Base-by-base conservation (phyloP, 1,140 invertebrate genomes). In the Steinernema feltiae region DNA sequence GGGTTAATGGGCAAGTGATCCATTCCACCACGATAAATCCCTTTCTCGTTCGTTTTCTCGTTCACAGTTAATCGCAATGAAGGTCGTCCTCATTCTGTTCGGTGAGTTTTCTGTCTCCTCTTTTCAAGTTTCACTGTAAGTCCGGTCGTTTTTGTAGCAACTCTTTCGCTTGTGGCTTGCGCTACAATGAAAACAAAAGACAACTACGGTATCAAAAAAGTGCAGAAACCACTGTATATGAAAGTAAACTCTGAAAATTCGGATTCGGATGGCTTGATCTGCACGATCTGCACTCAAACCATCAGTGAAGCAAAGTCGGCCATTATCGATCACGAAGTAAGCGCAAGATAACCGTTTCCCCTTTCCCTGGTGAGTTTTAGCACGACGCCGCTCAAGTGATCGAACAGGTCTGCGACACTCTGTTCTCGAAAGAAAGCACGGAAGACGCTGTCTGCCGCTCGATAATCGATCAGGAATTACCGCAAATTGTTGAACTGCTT, bases 21-120 rank as follows among this genome's bases (percentile, higher is more conserved):
- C 2, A 17, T 3, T 27, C 53, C 53, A 3, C 3, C 24, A n/a
- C 53, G 53, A 27, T 7, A 63, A 63, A 15, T 21, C 53, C 15
- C 24, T 21, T 27, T 41, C 7, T 21, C 15, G 46, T 21, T 71
- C 3, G 15, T 15, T 35, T 71, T 30, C 29, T 30, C 70, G n/a
- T 3, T 71, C 46, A 27, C 29, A 3, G 15, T 30, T 30, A 3
- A 24, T 27, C 29, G 91, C 53, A 7, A 63, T 63, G 53, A 63
- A 63, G 53, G 53, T 63, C 53, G 53, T 27, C 24, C 7, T 63
- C 53, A 27, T 63, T 63, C 53, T 63, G 7, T 15, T 21, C 53
- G 53, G 53, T 63, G 24, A 27, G 53, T 63, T 46, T 46, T n/a
- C 41, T 46, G 53, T 27, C 24, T 27, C 53, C 15, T 27, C 3